phyloP scores from a whole-genome alignment of 2,797 vertebrate genomes.

The Ciconia nigra region DNA sequence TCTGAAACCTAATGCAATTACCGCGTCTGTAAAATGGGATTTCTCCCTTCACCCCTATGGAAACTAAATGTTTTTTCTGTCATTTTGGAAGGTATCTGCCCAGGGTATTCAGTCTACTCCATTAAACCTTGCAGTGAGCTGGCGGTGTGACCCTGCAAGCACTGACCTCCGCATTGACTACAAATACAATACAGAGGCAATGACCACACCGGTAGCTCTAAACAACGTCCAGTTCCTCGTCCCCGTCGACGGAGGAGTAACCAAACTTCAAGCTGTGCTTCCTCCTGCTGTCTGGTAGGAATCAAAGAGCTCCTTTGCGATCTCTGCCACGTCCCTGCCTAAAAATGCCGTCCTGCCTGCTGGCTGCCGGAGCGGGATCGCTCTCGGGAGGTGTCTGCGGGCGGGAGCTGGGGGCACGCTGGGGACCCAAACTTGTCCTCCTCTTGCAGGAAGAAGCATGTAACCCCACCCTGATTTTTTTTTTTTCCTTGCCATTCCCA shows the following conservation, averaged over 20 bases:
- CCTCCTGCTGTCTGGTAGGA: conserved; percentile 92
- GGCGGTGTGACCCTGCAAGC: conserved; percentile 88
- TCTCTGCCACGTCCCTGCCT: background rate
- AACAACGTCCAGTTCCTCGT: conserved; percentile 93
- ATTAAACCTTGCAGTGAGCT: conserved; percentile 93
- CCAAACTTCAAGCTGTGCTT: conserved; percentile 91
- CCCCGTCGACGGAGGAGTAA: conserved; percentile 89
- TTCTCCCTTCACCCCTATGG: background rate
- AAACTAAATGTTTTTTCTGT: conserved; percentile 66
- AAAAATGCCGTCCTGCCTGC: background rate
- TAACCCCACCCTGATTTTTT: rapidly evolving
- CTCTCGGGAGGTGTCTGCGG: background rate
- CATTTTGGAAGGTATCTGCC: conserved; percentile 85
- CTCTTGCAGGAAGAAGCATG: background rate
- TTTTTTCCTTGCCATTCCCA: background rate
- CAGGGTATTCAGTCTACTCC: conserved; percentile 96
- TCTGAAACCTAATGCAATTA: background rate
- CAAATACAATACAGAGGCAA: conserved; percentile 93
- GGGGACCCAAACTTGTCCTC: background rate
- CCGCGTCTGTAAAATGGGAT: background rate
- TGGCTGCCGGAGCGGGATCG: background rate
- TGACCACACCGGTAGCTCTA: conserved; percentile 87
- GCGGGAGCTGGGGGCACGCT: background rate
- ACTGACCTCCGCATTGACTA: conserved; percentile 97
- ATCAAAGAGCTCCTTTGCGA: background rate